Conservation (phyloP, 2,113 vertebrate genomes). For the Vidua chalybeata region DNA sequence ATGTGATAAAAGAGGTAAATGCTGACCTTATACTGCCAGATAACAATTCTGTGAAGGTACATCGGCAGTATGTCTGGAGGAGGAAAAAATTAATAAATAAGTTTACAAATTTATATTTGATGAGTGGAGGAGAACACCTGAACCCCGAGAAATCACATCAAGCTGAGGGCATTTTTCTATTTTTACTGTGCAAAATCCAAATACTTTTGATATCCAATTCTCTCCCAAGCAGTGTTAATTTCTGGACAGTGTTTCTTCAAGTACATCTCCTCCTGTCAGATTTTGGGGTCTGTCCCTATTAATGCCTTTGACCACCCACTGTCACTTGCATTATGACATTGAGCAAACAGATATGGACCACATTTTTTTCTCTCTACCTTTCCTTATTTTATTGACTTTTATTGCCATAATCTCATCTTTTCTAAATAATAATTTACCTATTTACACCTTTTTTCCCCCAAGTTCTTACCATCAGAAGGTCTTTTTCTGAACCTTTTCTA, state of each 20-base stretch:
- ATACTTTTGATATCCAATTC: background rate
- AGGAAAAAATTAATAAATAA: background rate
- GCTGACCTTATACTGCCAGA: background rate
- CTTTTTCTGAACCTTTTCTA: background rate
- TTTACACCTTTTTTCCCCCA: fast-evolving
- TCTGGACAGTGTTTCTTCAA: background rate
- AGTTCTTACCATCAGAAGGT: background rate
- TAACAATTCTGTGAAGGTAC: background rate
- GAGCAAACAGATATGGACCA: background rate
- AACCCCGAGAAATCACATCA: background rate
- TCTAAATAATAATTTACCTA: background rate
- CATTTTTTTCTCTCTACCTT: background rate
- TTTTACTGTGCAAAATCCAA: background rate
- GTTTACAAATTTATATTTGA: background rate
- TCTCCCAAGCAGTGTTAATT: background rate
- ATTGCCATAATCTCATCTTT: background rate
- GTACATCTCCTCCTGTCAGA: background rate
- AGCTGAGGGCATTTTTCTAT: background rate
- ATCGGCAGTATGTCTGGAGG: background rate
- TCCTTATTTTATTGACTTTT: background rate
- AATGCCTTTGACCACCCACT: background rate
- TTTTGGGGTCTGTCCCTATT: background rate
- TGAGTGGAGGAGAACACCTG: background rate
- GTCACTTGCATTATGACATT: background rate
- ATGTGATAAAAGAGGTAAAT: background rate